A percentile compares a stretch with the other conserved stretches of the same genome.
Evolutionary conservation across 2,113 vertebrate genomes (phyloP).

Genomic region (Tiliqua scincoides): DNA sequence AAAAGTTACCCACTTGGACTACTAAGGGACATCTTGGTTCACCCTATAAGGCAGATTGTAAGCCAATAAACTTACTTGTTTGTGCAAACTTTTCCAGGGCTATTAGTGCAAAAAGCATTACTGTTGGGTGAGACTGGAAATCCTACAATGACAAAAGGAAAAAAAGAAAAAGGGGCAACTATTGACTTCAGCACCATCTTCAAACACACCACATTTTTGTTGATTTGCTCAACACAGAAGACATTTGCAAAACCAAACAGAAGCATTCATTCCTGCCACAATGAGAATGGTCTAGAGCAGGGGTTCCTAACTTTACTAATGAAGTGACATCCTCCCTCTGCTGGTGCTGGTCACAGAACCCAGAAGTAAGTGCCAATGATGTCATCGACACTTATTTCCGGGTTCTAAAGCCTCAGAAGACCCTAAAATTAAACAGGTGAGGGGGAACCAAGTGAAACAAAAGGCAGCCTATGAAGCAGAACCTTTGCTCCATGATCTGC

Average conservation of each 20-base stretch:
- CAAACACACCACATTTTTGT: background rate
- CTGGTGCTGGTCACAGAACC: too few species aligned
- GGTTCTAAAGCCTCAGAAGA: too few species aligned
- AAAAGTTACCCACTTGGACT: background rate
- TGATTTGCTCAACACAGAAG: background rate
- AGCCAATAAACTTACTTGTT: slow-evolving; percentile 87
- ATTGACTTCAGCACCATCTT: background rate
- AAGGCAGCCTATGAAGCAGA: too few species aligned
- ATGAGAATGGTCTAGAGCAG: background rate
- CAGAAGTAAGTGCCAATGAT: too few species aligned
- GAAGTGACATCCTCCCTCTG: too few species aligned
- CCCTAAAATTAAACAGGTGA: too few species aligned
- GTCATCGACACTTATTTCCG: too few species aligned
- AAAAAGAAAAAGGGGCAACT: slow-evolving; percentile 42
- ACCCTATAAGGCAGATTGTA: slow-evolving; percentile 26
- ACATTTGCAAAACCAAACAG: background rate
- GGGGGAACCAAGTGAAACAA: too few species aligned
- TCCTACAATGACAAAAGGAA: slow-evolving; percentile 80
- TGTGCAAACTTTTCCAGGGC: slow-evolving; percentile 99
- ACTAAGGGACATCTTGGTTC: background rate
- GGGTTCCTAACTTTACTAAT: too few species aligned
- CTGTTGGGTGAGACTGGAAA: slow-evolving; percentile 93
- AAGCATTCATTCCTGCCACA: background rate
- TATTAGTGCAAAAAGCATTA: slow-evolving; percentile 99
- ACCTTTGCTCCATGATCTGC: too few species aligned